Base-by-base conservation (phyloP, 2,113 vertebrate genomes). In the Columba janthina region DNA sequence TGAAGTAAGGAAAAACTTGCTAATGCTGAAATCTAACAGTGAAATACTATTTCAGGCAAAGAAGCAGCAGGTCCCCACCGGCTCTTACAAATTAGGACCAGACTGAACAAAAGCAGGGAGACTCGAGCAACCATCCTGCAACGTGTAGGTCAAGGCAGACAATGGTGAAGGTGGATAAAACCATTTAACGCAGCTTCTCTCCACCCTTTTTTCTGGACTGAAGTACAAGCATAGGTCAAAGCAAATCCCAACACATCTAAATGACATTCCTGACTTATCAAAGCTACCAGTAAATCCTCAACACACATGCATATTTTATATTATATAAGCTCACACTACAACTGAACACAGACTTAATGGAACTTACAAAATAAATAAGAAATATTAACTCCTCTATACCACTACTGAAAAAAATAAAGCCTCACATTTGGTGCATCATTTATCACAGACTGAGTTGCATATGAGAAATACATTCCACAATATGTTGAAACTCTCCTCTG, bases 1-100 rank as follows among this genome's bases (percentile, higher is more conserved):
- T 90, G 71, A 96, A 89, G 48, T 56, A 82, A 90, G 62, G 38
- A 62, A 91, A 67, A 76, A 60, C 50, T 70, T 88, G 50, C 38
- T 71, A 73, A 90, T 44, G 40, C 50, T 84, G 58, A 51, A 62
- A 61, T 78, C 32, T 25, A 79, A 81, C 56, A 73, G 0, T 40
- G 36, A 77, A 91, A 57, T 34, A 91, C 57, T 72, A 38, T 17
- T 66, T 50, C 69, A 83, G 86, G 70, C 54, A 81, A 19, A 58
- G 32, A 34, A 90, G 53, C 2, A 6, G 50, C 61, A 80, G 44
- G 21, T 89, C 36, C 75, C 38, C 20, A 28, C 6, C 31, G 71
- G 31, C 66, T 73, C 48, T 50, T 28, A 44, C 0, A 65, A 72
- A 51, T 51, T 20, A 51, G 12, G 28, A n/a, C 34, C 31, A 62